Evolutionary conservation across 2,113 vertebrate genomes (phyloP), one percentile per base, ranked within the genome.

Genomic region (Rafetus swinhoei): DNA sequence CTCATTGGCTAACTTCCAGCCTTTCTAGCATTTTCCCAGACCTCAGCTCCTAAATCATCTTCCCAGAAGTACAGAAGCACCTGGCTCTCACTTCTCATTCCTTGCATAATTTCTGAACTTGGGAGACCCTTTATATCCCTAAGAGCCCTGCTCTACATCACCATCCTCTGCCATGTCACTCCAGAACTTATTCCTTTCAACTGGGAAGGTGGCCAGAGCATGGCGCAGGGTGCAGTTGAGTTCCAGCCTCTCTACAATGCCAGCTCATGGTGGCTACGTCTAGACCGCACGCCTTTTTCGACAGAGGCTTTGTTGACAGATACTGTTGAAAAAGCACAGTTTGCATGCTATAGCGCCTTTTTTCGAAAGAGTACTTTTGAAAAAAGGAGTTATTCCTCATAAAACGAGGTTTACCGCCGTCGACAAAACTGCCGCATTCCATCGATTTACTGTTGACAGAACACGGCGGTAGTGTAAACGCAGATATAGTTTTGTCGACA

Each of bases 1-100:
- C 7, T 1, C 24, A 85, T 2, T 10, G 10, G 82, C 0, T 0
- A 0, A 0, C 24, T 1, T 1, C 2, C 2, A 16, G 3, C 11
- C 45, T 55, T 0, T 25, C 25, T 7, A 0, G 35, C 1, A 21
- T 74, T 0, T 2, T 11, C 4, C 7, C 81, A 2, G 5, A 72
- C 74, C 59, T 13, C 59, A 60, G 0, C 2, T 9, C 6, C 6
- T 81, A 2, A 16, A 18, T 32, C 62, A 65, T n/a, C 29, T 32
- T 65, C 29, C 62, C 27, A 32, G 62, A 32, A 65, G 29, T 13
- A n/a, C 15, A 65, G 6, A 65, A 65, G 62, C 16, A 14, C 62
- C 62, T 65, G 29, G 16, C 13, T 15, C 32, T 69, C 32, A 69
- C 32, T 10, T n/a, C 62, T n/a, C 8, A n/a, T 16, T 32, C 7